These are phyloP conservation scores for Diabrotica balteata DNA, from an alignment of 2,888 invertebrate species.

Conservation along the genomic window DNA sequence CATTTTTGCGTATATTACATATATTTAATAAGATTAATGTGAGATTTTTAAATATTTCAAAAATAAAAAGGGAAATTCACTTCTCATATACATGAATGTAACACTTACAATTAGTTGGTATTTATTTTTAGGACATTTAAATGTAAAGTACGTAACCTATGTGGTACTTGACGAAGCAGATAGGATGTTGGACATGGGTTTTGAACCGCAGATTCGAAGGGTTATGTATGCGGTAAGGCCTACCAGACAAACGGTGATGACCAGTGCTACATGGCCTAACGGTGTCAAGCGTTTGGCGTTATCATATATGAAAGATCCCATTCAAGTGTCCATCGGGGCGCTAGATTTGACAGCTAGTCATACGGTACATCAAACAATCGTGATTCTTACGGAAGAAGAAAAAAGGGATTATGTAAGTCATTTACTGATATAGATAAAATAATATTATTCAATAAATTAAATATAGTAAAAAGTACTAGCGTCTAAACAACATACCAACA, in stretches of 20 bases:
- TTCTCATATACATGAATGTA: too few relatives aligned
- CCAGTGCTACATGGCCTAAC: slow-evolving; percentile 93
- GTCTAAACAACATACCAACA: too few relatives aligned
- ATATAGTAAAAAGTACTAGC: too few relatives aligned
- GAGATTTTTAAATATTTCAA: too few relatives aligned
- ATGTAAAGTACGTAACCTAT: slow-evolving; percentile 82
- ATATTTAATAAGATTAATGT: too few relatives aligned
- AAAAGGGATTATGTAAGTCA: too few relatives aligned
- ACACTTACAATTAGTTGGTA: not conserved
- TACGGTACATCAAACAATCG: slow-evolving; percentile 74
- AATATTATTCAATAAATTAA: too few relatives aligned
- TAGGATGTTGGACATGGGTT: slow-evolving; percentile 87
- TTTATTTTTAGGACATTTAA: slow-evolving; percentile 64
- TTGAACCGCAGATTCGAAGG: slow-evolving; percentile 87
- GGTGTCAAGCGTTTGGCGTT: slow-evolving; percentile 86
- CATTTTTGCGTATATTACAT: too few relatives aligned
- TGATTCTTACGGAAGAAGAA: too few relatives aligned
- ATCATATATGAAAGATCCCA: slow-evolving; percentile 87
- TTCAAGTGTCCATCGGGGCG: slow-evolving; percentile 89
- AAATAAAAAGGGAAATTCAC: too few relatives aligned
- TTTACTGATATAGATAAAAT: too few relatives aligned
- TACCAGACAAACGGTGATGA: slow-evolving; percentile 95
- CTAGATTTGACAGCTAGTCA: slow-evolving; percentile 90
- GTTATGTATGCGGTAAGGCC: slow-evolving; percentile 82
- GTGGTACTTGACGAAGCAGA: slow-evolving; percentile 93